These are phyloP conservation scores for Enteromius argenteus DNA, from an alignment of 2,797 vertebrate species.

Conservation along the genomic window DNA sequence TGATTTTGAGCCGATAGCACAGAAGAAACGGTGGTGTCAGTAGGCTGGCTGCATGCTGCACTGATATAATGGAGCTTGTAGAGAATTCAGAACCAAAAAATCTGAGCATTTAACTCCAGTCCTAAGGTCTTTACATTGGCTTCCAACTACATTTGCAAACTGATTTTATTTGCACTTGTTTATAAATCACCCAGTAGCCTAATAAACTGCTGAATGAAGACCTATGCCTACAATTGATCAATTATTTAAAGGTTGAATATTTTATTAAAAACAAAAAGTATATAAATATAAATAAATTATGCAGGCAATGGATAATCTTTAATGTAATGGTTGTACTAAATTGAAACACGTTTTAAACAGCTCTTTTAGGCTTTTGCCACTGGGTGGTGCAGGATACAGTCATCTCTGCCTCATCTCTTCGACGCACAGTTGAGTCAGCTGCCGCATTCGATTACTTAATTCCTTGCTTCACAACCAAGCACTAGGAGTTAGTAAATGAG, in stretches of 20 bases:
- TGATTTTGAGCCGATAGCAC: background rate
- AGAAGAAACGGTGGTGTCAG: background rate
- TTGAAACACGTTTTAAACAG: background rate
- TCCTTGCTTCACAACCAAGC: background rate
- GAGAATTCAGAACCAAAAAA: slow-evolving; percentile 1
- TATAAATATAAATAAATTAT: background rate
- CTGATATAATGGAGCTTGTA: background rate
- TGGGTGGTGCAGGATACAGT: background rate
- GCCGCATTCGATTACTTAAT: too few species aligned
- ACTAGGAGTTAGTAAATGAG: background rate
- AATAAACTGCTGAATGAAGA: background rate
- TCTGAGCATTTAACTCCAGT: background rate
- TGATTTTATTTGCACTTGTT: background rate
- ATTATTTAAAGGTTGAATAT: background rate
- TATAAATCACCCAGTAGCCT: background rate
- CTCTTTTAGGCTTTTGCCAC: background rate
- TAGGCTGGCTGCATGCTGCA: background rate
- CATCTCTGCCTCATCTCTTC: background rate
- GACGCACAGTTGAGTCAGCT: background rate
- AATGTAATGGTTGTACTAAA: background rate
- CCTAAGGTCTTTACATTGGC: background rate
- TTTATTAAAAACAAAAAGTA: background rate
- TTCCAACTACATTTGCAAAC: background rate
- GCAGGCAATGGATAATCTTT: background rate
- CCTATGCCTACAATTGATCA: background rate